Evolutionary conservation across 2,888 invertebrate genomes (phyloP), one percentile per base, ranked within the genome.

Genomic region (Callyntrura sp.): DNA sequence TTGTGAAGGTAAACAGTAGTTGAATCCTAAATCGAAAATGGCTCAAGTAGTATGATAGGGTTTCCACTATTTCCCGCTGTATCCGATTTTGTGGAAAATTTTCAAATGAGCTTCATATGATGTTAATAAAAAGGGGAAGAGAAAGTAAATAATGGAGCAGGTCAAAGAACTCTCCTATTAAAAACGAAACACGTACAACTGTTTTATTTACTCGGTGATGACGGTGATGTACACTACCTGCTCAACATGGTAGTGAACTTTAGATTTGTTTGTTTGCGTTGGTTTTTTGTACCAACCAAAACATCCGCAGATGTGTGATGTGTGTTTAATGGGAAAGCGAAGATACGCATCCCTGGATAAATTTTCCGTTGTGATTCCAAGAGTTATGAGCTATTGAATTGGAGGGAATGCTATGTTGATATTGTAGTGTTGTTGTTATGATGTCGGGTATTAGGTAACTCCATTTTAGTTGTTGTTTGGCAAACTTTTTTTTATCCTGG

Each of bases 141-240:
- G 70, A 62, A 20, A 82, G 48, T 12, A 45, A 45, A 43, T 55
- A 20, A 12, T 73, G 25, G 70, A 57, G 76, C 60, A 62, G 85
- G 85, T 85, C 85, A 85, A 85, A 73, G 85, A 85, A 85, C 85
- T 25, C 45, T 68, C 20, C 55, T 55, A n/a, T n/a, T n/a, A n/a
- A n/a, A n/a, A n/a, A n/a, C n/a, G n/a, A n/a, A n/a, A n/a, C n/a
- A n/a, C n/a, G n/a, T n/a, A n/a, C n/a, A n/a, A n/a, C n/a, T n/a
- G n/a, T n/a, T n/a, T n/a, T n/a, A n/a, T 57, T 14, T 45, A 5
- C 62, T 62, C 25, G 4, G 35, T 35, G 28, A n/a, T 35, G 12
- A 45, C 11, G 8, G 14, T 43, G 8, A 11, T 35, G 14, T 35
- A 35, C 70, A 43, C 20, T 70, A 70, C 70, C 70, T 70, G 43